Conservation (phyloP, 2,797 vertebrate species). For the Stomatorhinus walkeri region DNA sequence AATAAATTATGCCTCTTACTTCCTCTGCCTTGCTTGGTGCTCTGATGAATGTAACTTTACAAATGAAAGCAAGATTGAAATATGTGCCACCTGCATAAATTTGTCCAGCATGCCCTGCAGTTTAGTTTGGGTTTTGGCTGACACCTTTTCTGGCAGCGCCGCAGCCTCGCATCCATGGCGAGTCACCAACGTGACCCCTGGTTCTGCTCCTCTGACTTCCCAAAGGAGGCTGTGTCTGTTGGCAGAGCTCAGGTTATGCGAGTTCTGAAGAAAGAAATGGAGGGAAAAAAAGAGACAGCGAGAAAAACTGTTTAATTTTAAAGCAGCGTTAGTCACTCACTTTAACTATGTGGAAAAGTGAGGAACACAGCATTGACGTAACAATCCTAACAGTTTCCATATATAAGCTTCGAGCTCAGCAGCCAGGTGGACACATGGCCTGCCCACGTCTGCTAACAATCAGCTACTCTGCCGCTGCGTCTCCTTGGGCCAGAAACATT, state of each 20-base stretch:
- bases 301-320: constrained; percentile 38
- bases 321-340: constrained; percentile 37
- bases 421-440: constrained; percentile 42
- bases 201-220: background rate
- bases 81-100: background rate
- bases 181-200: background rate
- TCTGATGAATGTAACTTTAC: background rate
- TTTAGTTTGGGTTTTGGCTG: background rate
- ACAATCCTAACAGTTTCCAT: constrained; percentile 60
- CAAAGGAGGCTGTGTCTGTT: background rate
- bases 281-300: background rate
- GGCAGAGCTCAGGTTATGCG: background rate
- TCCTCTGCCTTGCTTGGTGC: background rate
- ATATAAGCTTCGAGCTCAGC: constrained; percentile 50
- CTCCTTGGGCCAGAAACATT: background rate
- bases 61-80: background rate
- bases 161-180: background rate
- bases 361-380: constrained; percentile 34
- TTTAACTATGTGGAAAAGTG: constrained; percentile 36
- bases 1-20: background rate
- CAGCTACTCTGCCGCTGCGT: background rate
- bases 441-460: background rate
- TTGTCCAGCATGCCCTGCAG: background rate
- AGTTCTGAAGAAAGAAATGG: background rate
- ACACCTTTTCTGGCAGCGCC: background rate